Evolutionary conservation across 23 tunicate genomes (phyloP), one percentile per base, ranked within the genome.

Genomic region (Pegea sp.): DNA sequence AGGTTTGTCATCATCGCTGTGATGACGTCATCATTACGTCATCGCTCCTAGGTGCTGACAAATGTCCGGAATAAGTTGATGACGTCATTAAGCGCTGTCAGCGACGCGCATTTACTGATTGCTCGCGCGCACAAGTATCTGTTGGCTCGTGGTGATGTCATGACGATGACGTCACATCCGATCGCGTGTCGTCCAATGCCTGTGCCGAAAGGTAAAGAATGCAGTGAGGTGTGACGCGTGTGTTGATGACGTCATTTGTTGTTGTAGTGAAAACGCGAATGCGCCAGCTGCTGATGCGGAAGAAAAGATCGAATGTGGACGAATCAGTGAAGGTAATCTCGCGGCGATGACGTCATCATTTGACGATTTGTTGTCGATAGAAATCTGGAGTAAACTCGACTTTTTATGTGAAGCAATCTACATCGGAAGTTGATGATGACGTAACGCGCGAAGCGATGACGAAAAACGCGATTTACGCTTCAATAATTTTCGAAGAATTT

Each of bases 391-490:
- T n/a, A n/a, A n/a, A n/a, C n/a, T 65, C 72, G 27, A 49, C 54
- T 68, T 74, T 74, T 30, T 74, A 74, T 62, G 62, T 74, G 29
- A 53, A 66, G 56, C 67, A 65, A 30, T 28, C 30, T 22, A 26
- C 38, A n/a, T n/a, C n/a, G n/a, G n/a, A n/a, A n/a, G n/a, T n/a
- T n/a, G n/a, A n/a, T n/a, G n/a, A n/a, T n/a, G n/a, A n/a, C n/a
- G n/a, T n/a, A n/a, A n/a, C n/a, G n/a, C n/a, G n/a, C 6, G 95
- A 84, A 24, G 54, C 75, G 19, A 66, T 69, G 29, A 72, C 90
- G 46, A 91, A 91, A 53, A 91, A 91, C 56, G 99, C 77, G 20
- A 81, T 91, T 33, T 91, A 68, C 68, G 86, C 99, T 2, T 33
- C 74, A 61, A 69, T 91, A 5, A 69, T 91, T 4, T 62, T 91